Percentiles rank a stretch among this genome's conserved stretches.
Evolutionary conservation across 2,797 vertebrate genomes (phyloP).

Genomic region (Lithobates sylvaticus): DNA sequence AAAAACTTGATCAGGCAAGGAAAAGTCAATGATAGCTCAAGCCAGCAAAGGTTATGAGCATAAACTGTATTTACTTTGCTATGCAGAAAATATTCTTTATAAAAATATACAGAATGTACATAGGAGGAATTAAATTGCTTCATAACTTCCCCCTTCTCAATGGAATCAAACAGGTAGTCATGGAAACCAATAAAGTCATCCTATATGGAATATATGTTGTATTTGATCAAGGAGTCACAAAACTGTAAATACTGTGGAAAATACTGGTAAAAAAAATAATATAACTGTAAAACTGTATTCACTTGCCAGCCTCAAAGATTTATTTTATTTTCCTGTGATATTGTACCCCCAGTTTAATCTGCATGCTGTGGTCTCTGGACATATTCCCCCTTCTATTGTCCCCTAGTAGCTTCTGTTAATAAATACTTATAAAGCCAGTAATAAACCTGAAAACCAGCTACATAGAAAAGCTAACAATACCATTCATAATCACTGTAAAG

Average conservation of each 20-base stretch:
- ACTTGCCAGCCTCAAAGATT: background rate
- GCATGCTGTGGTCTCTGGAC: background rate
- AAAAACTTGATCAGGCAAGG: background rate
- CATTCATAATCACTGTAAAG: too few species aligned
- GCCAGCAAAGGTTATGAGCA: background rate
- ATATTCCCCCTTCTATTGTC: background rate
- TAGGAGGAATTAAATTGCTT: background rate
- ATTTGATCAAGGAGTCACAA: conserved; percentile 12
- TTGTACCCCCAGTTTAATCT: background rate
- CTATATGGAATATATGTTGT: background rate
- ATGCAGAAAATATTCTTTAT: background rate
- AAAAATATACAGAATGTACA: conserved; percentile 10
- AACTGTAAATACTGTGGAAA: background rate
- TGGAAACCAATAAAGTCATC: conserved; percentile 31
- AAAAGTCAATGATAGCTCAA: background rate
- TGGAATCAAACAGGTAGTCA: background rate
- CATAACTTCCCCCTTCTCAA: background rate
- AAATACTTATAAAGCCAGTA: too few species aligned
- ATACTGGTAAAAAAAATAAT: background rate
- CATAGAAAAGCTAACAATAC: too few species aligned
- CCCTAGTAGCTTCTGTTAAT: too few species aligned
- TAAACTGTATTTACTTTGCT: background rate
- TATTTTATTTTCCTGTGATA: background rate
- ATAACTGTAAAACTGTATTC: background rate
- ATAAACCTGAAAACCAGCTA: too few species aligned